Conservation (phyloP, 2,888 invertebrate species). For the Thymelicus acteon region DNA sequence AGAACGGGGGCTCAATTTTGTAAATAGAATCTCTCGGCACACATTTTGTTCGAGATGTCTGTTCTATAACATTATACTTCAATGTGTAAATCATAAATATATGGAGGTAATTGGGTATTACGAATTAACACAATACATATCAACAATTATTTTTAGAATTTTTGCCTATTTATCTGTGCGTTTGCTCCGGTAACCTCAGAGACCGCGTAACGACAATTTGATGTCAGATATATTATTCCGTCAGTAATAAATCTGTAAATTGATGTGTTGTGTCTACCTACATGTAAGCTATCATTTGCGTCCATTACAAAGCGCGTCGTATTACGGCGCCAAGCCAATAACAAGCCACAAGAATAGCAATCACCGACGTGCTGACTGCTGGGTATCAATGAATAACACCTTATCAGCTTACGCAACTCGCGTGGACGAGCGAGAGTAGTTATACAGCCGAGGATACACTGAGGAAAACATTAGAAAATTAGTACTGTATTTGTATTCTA, state of each 20-base stretch:
- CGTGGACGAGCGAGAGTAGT: not conserved
- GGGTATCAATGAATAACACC: constrained; percentile 12
- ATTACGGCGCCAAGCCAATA: constrained; percentile 9
- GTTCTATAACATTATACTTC: too few species aligned
- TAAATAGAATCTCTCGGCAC: too few species aligned
- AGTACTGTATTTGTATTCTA: too few species aligned
- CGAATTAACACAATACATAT: too few species aligned
- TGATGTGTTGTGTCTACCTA: not conserved
- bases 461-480: not conserved
- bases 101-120: too few species aligned
- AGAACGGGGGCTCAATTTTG: too few species aligned
- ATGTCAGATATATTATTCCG: not conserved
- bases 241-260: not conserved
- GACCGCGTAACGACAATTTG: too few species aligned
- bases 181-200: too few species aligned
- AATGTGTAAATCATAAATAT: too few species aligned
- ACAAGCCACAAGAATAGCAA: constrained; percentile 8
- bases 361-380: constrained; percentile 8
- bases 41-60: too few species aligned
- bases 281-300: constrained; percentile 1
- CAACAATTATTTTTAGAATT: too few species aligned
- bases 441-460: not conserved
- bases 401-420: constrained; percentile 4
- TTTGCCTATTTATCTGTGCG: too few species aligned
- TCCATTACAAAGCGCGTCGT: not conserved